Evolutionary conservation across 2,113 vertebrate genomes (phyloP).

Genomic region (Axis porcinus): DNA sequence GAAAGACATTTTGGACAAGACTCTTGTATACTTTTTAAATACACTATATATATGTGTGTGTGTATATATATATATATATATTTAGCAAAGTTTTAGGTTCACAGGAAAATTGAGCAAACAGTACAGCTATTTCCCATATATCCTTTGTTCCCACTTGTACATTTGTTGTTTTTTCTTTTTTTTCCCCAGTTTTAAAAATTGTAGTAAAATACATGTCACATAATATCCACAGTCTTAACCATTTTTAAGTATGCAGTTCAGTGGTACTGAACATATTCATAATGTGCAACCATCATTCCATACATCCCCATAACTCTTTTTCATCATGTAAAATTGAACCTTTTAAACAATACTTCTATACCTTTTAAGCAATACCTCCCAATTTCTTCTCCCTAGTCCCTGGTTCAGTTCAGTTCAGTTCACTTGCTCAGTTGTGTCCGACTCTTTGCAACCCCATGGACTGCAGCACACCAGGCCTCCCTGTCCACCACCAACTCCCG

Average conservation of each 20-base stretch:
- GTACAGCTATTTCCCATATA: not conserved
- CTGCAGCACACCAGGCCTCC: not conserved
- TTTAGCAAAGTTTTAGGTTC: not conserved
- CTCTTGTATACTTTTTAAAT: not conserved
- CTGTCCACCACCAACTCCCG: not conserved
- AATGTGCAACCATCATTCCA: not conserved
- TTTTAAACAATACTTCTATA: not conserved
- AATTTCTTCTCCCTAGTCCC: not conserved
- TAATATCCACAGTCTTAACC: not conserved
- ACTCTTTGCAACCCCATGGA: not conserved
- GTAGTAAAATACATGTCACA: not conserved
- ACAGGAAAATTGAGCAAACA: not conserved
- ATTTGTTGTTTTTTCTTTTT: not conserved
- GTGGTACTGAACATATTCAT: not conserved
- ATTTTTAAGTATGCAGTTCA: not conserved
- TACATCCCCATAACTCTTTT: not conserved
- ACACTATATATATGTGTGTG: not conserved
- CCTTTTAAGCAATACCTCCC: not conserved
- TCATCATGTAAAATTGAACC: not conserved
- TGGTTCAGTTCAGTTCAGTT: not conserved
- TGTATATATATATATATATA: not conserved
- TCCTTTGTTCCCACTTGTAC: not conserved
- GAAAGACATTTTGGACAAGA: not conserved
- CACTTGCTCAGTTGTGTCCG: not conserved
- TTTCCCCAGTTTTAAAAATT: not conserved